Evolutionary conservation across 2,113 vertebrate genomes (phyloP), one percentile per base, ranked within the genome.

Genomic region (Zosterops japonicus): DNA sequence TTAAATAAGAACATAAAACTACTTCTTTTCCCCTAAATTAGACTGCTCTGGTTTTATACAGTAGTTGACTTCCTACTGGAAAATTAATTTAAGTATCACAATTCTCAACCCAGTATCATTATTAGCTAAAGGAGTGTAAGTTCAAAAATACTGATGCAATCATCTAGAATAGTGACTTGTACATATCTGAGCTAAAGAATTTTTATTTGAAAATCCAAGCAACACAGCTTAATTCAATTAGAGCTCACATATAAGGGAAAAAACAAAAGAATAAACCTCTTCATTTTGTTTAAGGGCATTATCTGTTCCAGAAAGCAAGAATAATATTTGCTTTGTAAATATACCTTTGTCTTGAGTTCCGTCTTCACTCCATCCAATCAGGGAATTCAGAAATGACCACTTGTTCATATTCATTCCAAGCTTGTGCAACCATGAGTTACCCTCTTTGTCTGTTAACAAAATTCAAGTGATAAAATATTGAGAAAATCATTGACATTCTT

Each of bases 341-440:
- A 83, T 95, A 97, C 86, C 93, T 96, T 95, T 97, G 74, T 79
- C 59, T 61, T 80, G 25, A 42, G 52, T 28, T 95, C 22, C 79
- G 33, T 93, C 96, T 94, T 83, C 81, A 94, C 60, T 94, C 70
- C 67, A 81, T 52, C 70, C 59, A 35, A 41, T 83, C 53, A 97
- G 14, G 9, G 91, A 95, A 68, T 93, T 97, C n/a, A 97, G 89
- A 94, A 95, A 95, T 50, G 91, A 87, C 78, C 92, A 89, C 57
- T 97, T 97, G 87, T 85, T 97, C 67, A 68, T 90, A 53, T 81
- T 95, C 28, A 96, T 94, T 74, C 81, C 81, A 92, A 96, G 49
- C 56, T 77, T 97, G 24, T 67, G 57, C 44, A 96, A 53, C 79
- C 90, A 96, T 50, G 91, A 65, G 29, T 94, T 87, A 79, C 49